These are phyloP conservation scores for Catostylus mosaicus DNA, from an alignment of 30 jellyfish, hydroid and myxozoan species.

Conservation along the genomic window DNA sequence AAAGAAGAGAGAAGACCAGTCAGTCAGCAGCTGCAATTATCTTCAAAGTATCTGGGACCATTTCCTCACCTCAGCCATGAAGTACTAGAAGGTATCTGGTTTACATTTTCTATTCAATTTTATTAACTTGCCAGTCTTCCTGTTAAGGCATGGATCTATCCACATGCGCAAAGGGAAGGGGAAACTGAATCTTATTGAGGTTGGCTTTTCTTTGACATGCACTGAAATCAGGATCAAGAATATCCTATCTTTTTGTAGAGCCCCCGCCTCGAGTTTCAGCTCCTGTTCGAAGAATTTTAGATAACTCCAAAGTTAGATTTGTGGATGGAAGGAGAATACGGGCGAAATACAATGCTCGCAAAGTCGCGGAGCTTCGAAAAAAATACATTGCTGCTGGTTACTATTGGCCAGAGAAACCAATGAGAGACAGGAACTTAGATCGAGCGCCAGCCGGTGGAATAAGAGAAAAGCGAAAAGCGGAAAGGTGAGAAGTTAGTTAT, in stretches of 20 bases:
- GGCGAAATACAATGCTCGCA: slow-evolving; percentile 69
- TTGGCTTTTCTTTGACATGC: neutral
- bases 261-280: slow-evolving; percentile 79
- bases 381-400: slow-evolving; percentile 78
- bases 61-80: slow-evolving; percentile 41
- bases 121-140: neutral
- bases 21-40: slow-evolving; percentile 38
- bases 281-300: slow-evolving; percentile 62
- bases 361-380: slow-evolving; percentile 65
- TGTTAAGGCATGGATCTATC: neutral
- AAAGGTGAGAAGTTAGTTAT: slow-evolving; percentile 39
- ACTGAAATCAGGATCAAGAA: neutral
- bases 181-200: too few species aligned
- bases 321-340: slow-evolving; percentile 48
- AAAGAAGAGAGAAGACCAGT: slow-evolving; percentile 44
- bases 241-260: slow-evolving; percentile 9
- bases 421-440: slow-evolving; percentile 85
- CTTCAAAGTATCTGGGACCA: slow-evolving; percentile 33
- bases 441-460: slow-evolving; percentile 66
- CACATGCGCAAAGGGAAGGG: too few species aligned
- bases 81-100: slow-evolving; percentile 47
- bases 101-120: neutral
- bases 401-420: slow-evolving; percentile 89
- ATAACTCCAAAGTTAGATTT: slow-evolving; percentile 45
- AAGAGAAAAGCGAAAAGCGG: slow-evolving; percentile 45